phyloP scores from a whole-genome alignment of 2,797 vertebrate species.

The Xenentodon cancila region DNA sequence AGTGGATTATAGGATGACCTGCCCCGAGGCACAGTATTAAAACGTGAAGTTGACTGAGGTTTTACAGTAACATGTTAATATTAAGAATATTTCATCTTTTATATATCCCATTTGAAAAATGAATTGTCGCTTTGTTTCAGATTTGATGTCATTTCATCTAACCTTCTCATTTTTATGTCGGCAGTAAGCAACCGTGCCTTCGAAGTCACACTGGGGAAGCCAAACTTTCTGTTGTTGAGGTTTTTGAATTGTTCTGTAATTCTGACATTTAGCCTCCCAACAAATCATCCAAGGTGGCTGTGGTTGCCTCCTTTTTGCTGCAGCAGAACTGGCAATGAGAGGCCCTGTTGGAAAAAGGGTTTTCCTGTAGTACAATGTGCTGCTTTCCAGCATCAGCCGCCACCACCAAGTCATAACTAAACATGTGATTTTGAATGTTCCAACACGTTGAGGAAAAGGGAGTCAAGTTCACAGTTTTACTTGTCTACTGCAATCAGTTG shows the following conservation, averaged over 20 bases:
- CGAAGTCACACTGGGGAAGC: conserved; percentile 16
- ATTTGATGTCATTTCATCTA: no score
- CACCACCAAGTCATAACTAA: conserved; percentile 44
- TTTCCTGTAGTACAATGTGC: conserved; percentile 25
- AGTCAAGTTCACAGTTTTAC: conserved; percentile 70
- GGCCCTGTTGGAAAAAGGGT: conserved; percentile 43
- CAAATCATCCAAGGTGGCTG: conserved; percentile 34
- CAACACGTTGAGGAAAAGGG: conserved; percentile 50
- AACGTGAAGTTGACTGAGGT: no score
- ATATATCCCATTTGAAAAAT: no score
- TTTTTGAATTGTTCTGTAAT: conserved; percentile 13
- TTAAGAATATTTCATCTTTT: no score
- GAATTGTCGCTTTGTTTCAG: no score
- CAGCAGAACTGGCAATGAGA: conserved; percentile 26
- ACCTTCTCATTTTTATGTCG: no score
- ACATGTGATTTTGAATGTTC: conserved; percentile 60
- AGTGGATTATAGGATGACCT: no score
- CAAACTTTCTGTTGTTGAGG: conserved; percentile 12
- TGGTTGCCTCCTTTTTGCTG: conserved; percentile 32
- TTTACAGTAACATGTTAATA: no score
- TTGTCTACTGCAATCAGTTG: conserved; percentile 65
- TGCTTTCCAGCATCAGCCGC: conserved; percentile 33
- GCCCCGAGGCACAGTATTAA: no score
- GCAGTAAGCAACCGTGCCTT: not conserved
- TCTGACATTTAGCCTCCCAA: conserved; percentile 29